A percentile compares a stretch with the other conserved stretches of the same genome.
These are phyloP conservation scores for Aramus guarauna DNA, from an alignment of 2,113 vertebrate genomes.

Conservation along the genomic window DNA sequence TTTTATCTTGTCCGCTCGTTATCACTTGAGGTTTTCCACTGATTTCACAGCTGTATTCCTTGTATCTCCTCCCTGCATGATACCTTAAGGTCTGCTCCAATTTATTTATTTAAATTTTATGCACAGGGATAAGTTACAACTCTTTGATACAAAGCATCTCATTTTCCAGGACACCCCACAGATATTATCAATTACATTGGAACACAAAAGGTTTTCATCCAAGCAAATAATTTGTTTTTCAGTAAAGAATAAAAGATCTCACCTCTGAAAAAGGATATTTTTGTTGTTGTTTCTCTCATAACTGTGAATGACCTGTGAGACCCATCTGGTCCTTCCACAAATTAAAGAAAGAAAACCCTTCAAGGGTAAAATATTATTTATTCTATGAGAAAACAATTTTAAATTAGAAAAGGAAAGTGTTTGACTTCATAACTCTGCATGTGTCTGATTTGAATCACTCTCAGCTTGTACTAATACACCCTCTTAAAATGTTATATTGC, in stretches of 20 bases:
- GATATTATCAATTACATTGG: conserved; percentile 71
- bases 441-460: conserved; percentile 65
- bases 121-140: conserved; percentile 66
- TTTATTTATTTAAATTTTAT: conserved; percentile 77
- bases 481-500: conserved; percentile 67
- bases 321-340: conserved; percentile 63
- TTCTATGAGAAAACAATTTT: conserved; percentile 68
- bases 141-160: conserved; percentile 70
- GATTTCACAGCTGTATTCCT: conserved; percentile 51
- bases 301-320: conserved; percentile 71
- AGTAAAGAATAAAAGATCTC: conserved; percentile 62
- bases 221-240: conserved; percentile 76
- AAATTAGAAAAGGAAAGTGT: conserved; percentile 64
- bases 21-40: conserved; percentile 35
- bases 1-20: conserved; percentile 46
- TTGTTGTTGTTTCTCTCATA: conserved; percentile 51
- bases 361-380: conserved; percentile 71
- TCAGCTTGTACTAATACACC: conserved; percentile 33
- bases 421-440: conserved; percentile 53
- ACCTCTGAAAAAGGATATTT: conserved; percentile 37
- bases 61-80: conserved; percentile 44
- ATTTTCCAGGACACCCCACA: conserved; percentile 73
- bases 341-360: conserved; percentile 65
- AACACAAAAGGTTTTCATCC: conserved; percentile 73
- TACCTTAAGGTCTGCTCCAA: conserved; percentile 23